Evolutionary conservation across 2,888 invertebrate species (phyloP), one percentile per base, ranked within the genome.

Genomic region (Teleogryllus oceanicus): DNA sequence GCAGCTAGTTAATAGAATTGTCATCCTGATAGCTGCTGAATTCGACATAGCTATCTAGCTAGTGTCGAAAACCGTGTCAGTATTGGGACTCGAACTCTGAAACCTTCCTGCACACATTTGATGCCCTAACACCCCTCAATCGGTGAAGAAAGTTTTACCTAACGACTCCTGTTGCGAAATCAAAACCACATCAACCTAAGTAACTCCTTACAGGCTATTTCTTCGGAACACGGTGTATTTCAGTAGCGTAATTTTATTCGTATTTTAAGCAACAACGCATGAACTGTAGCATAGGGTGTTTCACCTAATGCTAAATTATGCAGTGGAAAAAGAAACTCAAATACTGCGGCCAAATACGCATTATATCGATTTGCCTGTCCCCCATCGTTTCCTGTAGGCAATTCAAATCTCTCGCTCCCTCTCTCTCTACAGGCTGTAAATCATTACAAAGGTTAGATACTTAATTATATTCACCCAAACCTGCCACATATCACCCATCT

Each of bases 361-460:
- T 62, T 62, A 13, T 62, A 62, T 62, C 62, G 62, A 62, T 62
- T 62, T 62, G 62, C 62, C 62, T n/a, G 16, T 62, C 62, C 62
- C 62, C 62, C 62, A 62, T 13, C 16, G 62, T n/a, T 18, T n/a
- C 62, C 62, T 62, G 16, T n/a, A 37, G 62, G 62, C n/a, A 62
- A 62, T 62, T 62, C 62, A 62, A 62, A 62, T 62, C 62, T 18
- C 62, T 62, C 62, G 62, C 62, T 62, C 16, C 11, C 5, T 62
- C 62, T 62, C 62, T 62, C 62, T 13, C 62, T 18, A 62, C 62
- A n/a, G 62, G 62, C n/a, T 62, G 62, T 62, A 62, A 62, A 62
- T 62, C 62, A 62, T 62, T 62, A 62, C 62, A 62, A 62, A 62
- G 62, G 62, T 62, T 62, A 62, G 62, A 62, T 62, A 62, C 62